Base-by-base conservation (phyloP, 2,888 invertebrate genomes). In the Drosophila monieri region DNA sequence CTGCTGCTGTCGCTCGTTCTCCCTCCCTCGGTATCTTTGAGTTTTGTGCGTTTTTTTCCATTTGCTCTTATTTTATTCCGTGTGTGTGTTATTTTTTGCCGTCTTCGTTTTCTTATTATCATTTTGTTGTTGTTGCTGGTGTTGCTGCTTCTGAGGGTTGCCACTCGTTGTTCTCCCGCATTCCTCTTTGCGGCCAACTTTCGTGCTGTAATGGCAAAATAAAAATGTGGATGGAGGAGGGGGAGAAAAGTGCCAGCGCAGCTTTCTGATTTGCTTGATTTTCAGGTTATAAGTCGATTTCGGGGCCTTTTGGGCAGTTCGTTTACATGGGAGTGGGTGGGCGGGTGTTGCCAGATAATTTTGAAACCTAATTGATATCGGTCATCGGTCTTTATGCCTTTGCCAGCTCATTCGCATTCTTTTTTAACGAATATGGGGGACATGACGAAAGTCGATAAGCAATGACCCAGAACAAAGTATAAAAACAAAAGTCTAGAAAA, bases 31-130 rank as follows among this genome's bases (percentile, higher is more conserved):
- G 39, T 41, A 41, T 58, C 52, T 61, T 30, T 58, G 57, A 14
- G 23, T 61, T 43, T 56, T 66, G 56, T 48, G 44, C 60, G 49
- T 54, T 68, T 55, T 71, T 66, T 84, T 65, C 53, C 64, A 68
- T 68, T 49, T 49, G 49, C 49, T 49, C 49, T 49, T 49, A 32
- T 49, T 49, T 53, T 54, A 60, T 59, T 65, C 51, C 25, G 48
- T 54, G 49, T 59, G 49, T 59, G 55, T 61, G 73, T 62, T 75
- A 64, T 70, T 67, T 68, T 74, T 57, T 61, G 54, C 61, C 47
- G 49, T 74, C 59, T 70, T 74, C 55, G 56, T 78, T 55, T 65
- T 66, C 39, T 67, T 58, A 46, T 75, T 53, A 53, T 53, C 47
- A 15, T 53, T 75, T 47, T 66, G 49, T 35, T 32, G 47, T 47